Base-by-base conservation (phyloP, 2,797 vertebrate genomes). In the Darevskia nairensis region DNA sequence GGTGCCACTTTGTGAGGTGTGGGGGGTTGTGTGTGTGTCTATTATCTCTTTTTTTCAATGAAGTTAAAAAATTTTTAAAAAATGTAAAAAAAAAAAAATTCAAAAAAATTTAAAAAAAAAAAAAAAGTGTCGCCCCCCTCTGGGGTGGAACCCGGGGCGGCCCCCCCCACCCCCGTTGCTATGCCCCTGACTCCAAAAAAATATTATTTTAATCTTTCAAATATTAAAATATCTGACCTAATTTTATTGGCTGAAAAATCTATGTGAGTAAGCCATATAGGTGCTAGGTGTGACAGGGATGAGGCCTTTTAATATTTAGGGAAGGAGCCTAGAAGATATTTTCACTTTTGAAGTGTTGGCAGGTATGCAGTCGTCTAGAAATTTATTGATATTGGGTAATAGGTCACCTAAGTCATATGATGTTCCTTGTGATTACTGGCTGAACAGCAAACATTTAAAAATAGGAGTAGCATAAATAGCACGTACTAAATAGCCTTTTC, bases 381-480 rank as follows among this genome's bases (percentile, higher is more conserved):
- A 81, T 89, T 75, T 85, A 89, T 76, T 85, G 83, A 80, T 85
- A n/a, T 80, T 89, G 83, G 23, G 59, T 76, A 89, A 89, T 85
- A 89, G 88, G 88, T 85, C 88, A 81, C 0, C 0, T 35, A 81
- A 87, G 77, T 88, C 81, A 72, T 86, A n/a, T 83, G 85, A 82
- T 84, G 82, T 75, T 77, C 41, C 50, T 25, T 86, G 50, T 92
- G 93, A 91, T 90, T 91, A 90, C 91, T 90, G 87, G 88, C 88
- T 91, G 89, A 87, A 83, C 84, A 64, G 61, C 25, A 1, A 0
- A 64, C 64, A 80, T 90, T 89, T 35, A 29, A 89, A n/a, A 91
- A 90, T 68, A 75, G 87, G 85, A 83, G 90, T 88, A 92, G 78
- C 83, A 92, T 23, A 72, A 93, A 90, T 85, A 88, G 61, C 84